These are phyloP conservation scores for Tetragonula carbonaria DNA, from an alignment of 2,888 invertebrate genomes.

Conservation along the genomic window DNA sequence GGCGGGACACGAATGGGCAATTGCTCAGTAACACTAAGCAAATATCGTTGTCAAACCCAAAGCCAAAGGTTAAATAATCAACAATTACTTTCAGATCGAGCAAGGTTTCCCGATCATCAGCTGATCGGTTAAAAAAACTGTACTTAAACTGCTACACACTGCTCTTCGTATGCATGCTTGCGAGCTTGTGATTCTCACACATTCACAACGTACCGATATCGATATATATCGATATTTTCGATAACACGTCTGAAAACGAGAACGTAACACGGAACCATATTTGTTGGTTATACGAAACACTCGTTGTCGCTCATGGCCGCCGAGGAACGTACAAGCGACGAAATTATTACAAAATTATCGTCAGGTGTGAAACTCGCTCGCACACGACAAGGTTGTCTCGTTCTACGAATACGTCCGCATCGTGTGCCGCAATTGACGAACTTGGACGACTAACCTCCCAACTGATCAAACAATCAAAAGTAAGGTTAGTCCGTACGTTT, in stretches of 20 bases:
- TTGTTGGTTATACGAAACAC: background rate
- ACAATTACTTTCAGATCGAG: background rate
- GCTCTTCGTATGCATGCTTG: background rate
- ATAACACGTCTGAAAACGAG: background rate
- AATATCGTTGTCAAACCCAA: background rate
- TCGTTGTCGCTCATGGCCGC: background rate
- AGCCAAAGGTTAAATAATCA: background rate
- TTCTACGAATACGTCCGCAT: background rate
- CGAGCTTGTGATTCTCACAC: background rate
- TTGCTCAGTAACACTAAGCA: background rate
- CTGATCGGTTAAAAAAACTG: background rate
- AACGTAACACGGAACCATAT: background rate
- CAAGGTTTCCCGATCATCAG: background rate
- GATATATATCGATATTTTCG: conserved; percentile 36
- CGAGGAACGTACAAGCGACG: background rate
- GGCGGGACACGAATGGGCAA: background rate
- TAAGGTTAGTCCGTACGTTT: conserved; percentile 36
- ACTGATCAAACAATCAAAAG: background rate
- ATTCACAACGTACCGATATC: conserved; percentile 12
- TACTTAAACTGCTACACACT: background rate
- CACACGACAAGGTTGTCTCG: background rate
- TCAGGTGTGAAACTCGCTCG: background rate
- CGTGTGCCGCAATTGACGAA: background rate
- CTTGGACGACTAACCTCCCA: conserved; percentile 16
- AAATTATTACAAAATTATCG: background rate